Evolutionary conservation across 2,113 vertebrate genomes (phyloP), one percentile per base, ranked within the genome.

Genomic region (Malurus cyaneus): DNA sequence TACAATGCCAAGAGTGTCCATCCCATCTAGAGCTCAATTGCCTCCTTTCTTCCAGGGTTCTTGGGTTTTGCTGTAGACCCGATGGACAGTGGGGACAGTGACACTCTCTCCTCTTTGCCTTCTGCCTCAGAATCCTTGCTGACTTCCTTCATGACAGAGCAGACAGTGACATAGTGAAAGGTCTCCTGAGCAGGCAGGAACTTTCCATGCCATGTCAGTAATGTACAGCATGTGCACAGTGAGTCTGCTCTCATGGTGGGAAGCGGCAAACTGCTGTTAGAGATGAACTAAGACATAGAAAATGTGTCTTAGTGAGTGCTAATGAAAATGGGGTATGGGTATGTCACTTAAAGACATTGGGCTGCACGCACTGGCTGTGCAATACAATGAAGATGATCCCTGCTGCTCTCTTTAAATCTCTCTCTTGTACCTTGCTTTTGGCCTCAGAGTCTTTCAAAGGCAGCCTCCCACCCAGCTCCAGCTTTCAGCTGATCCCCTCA

Each of bases 161-260:
- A 85, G 32, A 42, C 9, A n/a, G 5, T 5, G 26, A 6, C 29
- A 59, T 5, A 66, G 18, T 6, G 34, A 50, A 66, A 84, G 50
- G 6, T 59, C 32, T 91, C 31, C 67, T 67, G 56, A 66, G 64
- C 46, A 54, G 32, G 11, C 18, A 60, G 15, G 11, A 56, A 32
- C 14, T 66, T 88, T 34, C 34, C 50, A 47, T 0, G 1, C 26
- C 41, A 8, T 0, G 0, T 42, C 72, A 54, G 14, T 49, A 46
- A 8, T 1, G 1, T 23, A 18, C 8, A 61, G 20, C 19, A 25
- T 1, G 2, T 11, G 10, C 14, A 52, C 6, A 18, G 8, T 7
- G 18, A 4, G 1, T 13, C 34, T 70, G 20, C 10, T 53, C 31
- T 83, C 31, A 5, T 31, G 25, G 42, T 28, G 24, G 15, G 20